Percentiles rank a stretch among this genome's conserved stretches.
Evolutionary conservation across 2,113 vertebrate species (phyloP).

Genomic region (Agapornis roseicollis): DNA sequence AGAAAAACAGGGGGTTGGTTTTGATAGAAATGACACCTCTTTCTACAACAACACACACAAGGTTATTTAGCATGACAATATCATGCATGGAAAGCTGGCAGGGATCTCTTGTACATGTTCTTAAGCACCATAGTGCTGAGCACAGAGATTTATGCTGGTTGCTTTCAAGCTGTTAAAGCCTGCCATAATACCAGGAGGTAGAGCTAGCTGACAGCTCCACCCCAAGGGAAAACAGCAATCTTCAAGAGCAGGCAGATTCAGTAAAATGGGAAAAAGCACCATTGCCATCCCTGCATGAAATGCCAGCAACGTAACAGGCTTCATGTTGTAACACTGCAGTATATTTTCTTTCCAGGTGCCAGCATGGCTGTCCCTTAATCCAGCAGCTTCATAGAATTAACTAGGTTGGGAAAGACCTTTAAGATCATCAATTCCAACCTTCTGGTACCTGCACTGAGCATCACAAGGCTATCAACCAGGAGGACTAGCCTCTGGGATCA

Average conservation of each 20-base stretch:
- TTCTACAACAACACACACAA: background rate
- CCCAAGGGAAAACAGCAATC: background rate
- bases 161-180: background rate
- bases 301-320: background rate
- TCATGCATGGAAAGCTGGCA: fast-evolving
- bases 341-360: background rate
- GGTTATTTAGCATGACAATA: background rate
- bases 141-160: background rate
- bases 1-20: background rate
- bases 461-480: fast-evolving
- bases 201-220: background rate
- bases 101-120: background rate
- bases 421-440: background rate
- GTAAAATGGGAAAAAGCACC: background rate
- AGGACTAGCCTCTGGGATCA: background rate
- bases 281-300: background rate
- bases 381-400: background rate
- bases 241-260: background rate
- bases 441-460: background rate
- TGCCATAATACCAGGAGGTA: fast-evolving
- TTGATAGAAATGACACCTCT: background rate
- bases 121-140: background rate
- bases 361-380: background rate
- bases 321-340: background rate
- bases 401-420: background rate